Conservation (phyloP, 2,888 invertebrate species). For the Phortica magna region DNA sequence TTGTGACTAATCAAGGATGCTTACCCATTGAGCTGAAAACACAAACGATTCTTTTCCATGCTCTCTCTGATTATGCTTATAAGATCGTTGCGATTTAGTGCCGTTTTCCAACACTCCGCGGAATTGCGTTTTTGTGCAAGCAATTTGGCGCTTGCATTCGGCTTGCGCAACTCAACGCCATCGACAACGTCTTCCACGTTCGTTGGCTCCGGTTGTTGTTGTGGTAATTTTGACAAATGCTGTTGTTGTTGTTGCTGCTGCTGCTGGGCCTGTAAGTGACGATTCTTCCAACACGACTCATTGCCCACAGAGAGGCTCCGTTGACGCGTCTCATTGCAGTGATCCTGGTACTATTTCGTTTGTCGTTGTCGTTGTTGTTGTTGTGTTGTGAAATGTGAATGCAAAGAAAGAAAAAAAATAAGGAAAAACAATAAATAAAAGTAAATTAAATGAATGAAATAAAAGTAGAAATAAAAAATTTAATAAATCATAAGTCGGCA, state of each 20-base stretch:
- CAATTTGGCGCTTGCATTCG: conserved; percentile 60
- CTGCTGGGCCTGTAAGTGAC: conserved; percentile 63
- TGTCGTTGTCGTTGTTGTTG: conserved; percentile 37
- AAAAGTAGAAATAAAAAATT: conserved; percentile 41
- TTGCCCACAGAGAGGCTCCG: conserved; percentile 78
- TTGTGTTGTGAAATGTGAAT: conserved; percentile 39
- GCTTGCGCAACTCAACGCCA: conserved; percentile 73
- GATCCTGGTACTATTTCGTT: conserved; percentile 74
- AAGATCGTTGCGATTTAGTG: conserved; percentile 88
- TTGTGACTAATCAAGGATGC: conserved; percentile 57
- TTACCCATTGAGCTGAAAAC: conserved; percentile 90
- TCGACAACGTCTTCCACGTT: conserved; percentile 66
- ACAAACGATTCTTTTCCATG: conserved; percentile 93
- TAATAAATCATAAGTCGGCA: conserved; percentile 35
- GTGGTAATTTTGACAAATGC: conserved; percentile 34
- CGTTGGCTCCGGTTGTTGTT: conserved; percentile 47
- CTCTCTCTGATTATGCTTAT: conserved; percentile 93
- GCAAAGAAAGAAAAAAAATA: conserved; percentile 47
- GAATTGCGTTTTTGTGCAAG: conserved; percentile 68
- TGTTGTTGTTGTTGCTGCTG: conserved; percentile 49
- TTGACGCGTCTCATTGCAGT: conserved; percentile 75
- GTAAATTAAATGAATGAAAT: conserved; percentile 48
- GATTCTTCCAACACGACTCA: conserved; percentile 76
- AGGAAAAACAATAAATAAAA: conserved; percentile 47
- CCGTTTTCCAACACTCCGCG: conserved; percentile 82